phyloP scores from a whole-genome alignment of 2,888 invertebrate species.

The Caenorhabditis sp. region DNA sequence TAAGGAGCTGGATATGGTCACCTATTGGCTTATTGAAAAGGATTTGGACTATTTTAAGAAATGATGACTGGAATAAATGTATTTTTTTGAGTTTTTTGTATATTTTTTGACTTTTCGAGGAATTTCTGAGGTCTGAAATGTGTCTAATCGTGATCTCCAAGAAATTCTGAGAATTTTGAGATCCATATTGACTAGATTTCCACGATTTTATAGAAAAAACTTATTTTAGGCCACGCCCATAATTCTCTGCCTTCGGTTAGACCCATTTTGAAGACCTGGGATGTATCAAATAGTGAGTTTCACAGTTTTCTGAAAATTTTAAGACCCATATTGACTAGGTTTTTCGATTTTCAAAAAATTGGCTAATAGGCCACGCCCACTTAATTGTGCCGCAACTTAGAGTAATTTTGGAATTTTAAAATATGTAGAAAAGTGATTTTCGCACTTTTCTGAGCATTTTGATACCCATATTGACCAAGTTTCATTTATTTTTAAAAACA shows the following conservation, averaged over 20 bases:
- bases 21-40: constrained; percentile 31
- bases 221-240: background rate
- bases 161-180: no score
- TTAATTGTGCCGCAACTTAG: background rate
- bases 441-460: background rate
- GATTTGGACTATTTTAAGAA: constrained; percentile 30
- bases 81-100: no score
- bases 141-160: no score
- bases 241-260: background rate
- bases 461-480: no score
- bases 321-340: background rate
- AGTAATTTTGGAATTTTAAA: background rate
- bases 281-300: background rate
- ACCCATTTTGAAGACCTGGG: background rate
- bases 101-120: no score
- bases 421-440: background rate
- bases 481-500: no score
- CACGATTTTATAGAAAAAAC: no score
- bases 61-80: no score
- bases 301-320: background rate
- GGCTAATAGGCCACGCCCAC: background rate
- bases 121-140: no score
- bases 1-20: constrained; percentile 1
- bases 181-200: background rate
- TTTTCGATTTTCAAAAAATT: background rate